Evolutionary conservation across 2,797 vertebrate species (phyloP).

Genomic region (Australoheros facetus): DNA sequence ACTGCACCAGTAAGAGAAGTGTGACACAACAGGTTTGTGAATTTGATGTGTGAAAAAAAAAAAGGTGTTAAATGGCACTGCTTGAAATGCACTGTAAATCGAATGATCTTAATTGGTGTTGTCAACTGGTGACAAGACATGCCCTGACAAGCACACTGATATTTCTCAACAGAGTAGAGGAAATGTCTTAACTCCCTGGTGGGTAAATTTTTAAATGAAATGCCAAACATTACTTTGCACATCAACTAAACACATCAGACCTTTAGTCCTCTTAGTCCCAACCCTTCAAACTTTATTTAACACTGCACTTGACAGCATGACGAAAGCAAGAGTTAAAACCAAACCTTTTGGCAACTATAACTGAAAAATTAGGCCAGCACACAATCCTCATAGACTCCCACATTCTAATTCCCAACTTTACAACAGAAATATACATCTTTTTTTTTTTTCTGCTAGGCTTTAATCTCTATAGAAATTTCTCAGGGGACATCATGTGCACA

Average conservation of each 20-base stretch:
- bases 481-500: neutral
- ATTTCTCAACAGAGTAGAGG: neutral
- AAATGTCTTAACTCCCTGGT: neutral
- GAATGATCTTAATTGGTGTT: slow-evolving; percentile 20
- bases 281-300: neutral
- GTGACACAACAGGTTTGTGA: slow-evolving; percentile 12
- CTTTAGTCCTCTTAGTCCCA: neutral
- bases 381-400: neutral
- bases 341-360: neutral
- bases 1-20: slow-evolving; percentile 9
- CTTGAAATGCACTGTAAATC: slow-evolving; percentile 13
- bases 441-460: neutral
- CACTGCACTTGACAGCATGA: neutral
- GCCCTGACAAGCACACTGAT: neutral
- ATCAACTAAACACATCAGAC: neutral
- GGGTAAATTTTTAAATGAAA: neutral
- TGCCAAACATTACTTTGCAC: neutral
- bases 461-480: neutral
- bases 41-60: slow-evolving; percentile 20
- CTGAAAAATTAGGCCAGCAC: neutral
- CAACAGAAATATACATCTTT: neutral
- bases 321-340: neutral
- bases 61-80: slow-evolving; percentile 10
- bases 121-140: slow-evolving; percentile 3
- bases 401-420: neutral